Evolutionary conservation across 2,797 vertebrate species (phyloP).

Genomic region (Mormyrops attenuatus): DNA sequence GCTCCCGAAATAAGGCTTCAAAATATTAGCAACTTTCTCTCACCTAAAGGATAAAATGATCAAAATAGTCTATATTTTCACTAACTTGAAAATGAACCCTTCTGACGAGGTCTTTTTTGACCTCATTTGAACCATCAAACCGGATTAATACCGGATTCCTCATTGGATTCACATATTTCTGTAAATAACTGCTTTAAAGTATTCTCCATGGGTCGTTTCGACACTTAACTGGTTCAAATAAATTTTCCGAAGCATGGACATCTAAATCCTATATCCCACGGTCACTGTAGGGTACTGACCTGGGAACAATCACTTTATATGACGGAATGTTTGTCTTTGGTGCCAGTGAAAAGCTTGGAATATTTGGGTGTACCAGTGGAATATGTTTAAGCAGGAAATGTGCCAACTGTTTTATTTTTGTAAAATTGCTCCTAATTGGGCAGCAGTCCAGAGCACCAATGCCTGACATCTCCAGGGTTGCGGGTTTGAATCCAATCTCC

Average conservation of each 20-base stretch:
- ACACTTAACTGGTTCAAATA: background rate
- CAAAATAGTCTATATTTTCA: background rate
- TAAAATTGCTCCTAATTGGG: background rate
- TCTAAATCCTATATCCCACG: background rate
- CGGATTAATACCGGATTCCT: background rate
- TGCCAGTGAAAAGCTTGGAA: background rate
- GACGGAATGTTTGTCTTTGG: background rate
- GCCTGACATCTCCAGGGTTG: background rate
- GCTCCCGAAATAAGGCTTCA: background rate
- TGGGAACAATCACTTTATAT: conserved; percentile 3
- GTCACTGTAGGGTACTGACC: background rate
- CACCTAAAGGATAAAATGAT: background rate
- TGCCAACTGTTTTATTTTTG: background rate
- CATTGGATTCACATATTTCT: conserved; percentile 10
- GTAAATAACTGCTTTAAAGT: background rate
- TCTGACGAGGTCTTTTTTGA: background rate
- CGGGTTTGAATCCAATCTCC: background rate
- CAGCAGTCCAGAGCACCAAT: background rate
- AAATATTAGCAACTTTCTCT: background rate
- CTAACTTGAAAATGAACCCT: background rate
- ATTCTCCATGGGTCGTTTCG: background rate
- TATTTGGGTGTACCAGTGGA: background rate
- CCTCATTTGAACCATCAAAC: background rate
- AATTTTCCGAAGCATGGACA: background rate
- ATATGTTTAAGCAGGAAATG: background rate